Evolutionary conservation across 2,797 vertebrate genomes (phyloP).

Genomic region (Parauchenoglanis ngamensis): DNA sequence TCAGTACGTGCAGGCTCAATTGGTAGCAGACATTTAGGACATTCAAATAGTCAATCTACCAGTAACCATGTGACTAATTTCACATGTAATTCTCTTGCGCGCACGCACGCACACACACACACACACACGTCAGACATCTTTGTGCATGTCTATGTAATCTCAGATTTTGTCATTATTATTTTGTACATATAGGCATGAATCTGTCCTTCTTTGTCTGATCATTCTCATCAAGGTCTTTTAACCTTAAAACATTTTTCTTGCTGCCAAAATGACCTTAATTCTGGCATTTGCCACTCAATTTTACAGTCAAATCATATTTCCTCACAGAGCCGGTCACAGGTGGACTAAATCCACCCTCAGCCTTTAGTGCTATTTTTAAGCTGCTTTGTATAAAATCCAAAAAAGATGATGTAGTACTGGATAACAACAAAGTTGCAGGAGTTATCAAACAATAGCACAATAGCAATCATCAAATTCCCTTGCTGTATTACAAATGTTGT

Average conservation of each 20-base stretch:
- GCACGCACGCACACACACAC: not conserved
- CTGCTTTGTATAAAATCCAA: conserved; percentile 26
- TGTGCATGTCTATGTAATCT: not conserved
- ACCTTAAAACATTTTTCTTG: not conserved
- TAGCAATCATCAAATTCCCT: not conserved
- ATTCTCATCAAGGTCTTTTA: not conserved
- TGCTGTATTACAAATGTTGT: not conserved
- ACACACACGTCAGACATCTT: not conserved
- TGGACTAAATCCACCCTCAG: not conserved
- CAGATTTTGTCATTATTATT: not conserved
- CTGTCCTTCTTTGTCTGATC: not conserved
- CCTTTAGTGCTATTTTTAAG: conserved; percentile 4
- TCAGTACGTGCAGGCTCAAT: not conserved
- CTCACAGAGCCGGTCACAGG: not conserved
- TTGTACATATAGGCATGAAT: not conserved
- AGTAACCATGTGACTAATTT: conserved; percentile 13
- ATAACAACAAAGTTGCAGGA: not conserved
- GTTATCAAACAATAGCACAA: not conserved
- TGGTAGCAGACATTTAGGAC: not conserved
- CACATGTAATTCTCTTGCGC: conserved; percentile 13
- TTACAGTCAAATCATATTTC: not conserved
- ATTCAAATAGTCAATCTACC: conserved; percentile 33
- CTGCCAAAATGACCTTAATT: not conserved
- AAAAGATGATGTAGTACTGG: not conserved
- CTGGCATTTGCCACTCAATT: not conserved